phyloP scores from a whole-genome alignment of 2,888 invertebrate genomes.

The Tetramorium bicarinatum region DNA sequence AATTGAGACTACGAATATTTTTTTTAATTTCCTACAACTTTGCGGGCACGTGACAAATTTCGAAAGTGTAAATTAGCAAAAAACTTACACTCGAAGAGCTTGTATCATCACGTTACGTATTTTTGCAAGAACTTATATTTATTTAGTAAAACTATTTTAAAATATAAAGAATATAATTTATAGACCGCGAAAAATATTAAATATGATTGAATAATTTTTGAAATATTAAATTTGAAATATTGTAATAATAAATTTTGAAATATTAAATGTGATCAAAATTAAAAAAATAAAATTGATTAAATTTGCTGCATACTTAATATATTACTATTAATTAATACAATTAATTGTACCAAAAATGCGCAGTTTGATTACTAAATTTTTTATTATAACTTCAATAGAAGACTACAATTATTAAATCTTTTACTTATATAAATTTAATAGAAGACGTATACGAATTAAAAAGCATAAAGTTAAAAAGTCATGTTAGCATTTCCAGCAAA shows the following conservation, averaged over 20 bases:
- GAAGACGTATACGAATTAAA: neutral
- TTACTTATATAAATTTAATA: constrained; percentile 2
- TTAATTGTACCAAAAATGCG: neutral
- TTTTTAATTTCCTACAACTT: constrained; percentile 42
- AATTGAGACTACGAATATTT: constrained; percentile 42
- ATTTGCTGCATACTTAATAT: neutral
- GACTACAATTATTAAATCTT: neutral
- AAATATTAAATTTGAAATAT: no score
- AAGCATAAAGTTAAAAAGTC: no score
- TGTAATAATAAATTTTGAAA: neutral
- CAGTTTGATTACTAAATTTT: neutral
- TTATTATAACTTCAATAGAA: constrained; percentile 7
- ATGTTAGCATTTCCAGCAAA: no score
- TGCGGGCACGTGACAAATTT: constrained; percentile 47
- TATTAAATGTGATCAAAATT: neutral
- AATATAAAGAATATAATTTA: neutral
- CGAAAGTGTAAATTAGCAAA: constrained; percentile 41
- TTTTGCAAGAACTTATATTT: neutral
- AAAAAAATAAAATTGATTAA: neutral
- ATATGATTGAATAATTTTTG: neutral
- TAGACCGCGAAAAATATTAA: neutral
- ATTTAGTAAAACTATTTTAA: neutral
- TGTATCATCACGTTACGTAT: neutral
- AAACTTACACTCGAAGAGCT: constrained; percentile 32
- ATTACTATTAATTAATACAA: neutral